These are phyloP conservation scores for Mycetomoellerius zeteki DNA, from an alignment of 1,140 invertebrate species.

Conservation along the genomic window DNA sequence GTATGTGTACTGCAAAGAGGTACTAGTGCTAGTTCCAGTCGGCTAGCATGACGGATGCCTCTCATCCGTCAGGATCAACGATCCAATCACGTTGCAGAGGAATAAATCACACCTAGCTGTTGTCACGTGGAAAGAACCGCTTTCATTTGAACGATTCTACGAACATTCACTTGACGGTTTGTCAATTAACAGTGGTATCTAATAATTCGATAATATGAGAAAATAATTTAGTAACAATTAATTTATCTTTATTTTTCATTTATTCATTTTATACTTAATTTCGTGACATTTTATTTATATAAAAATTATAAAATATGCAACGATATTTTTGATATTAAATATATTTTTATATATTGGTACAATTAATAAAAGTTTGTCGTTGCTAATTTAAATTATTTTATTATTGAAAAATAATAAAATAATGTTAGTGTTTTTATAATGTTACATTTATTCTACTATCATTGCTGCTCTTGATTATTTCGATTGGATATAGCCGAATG, in stretches of 20 bases:
- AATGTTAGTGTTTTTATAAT: too few relatives aligned
- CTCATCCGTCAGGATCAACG: slow-evolving; percentile 73
- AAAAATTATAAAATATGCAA: not conserved
- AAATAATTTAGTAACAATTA: not conserved
- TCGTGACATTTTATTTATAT: not conserved
- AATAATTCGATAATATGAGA: not conserved
- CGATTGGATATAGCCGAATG: not conserved
- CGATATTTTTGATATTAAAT: not conserved
- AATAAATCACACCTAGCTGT: slow-evolving; percentile 69
- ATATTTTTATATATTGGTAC: not conserved
- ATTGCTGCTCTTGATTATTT: not conserved
- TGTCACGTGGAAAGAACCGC: slow-evolving; percentile 64
- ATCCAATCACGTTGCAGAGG: slow-evolving; percentile 72
- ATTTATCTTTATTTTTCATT: not conserved
- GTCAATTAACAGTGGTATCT: slow-evolving; percentile 2
- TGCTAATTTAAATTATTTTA: not conserved
- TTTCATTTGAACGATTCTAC: slow-evolving; percentile 32
- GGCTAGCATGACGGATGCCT: slow-evolving; percentile 64
- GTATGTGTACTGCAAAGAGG: slow-evolving; percentile 45
- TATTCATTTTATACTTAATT: not conserved
- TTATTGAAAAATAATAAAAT: not conserved
- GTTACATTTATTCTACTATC: not conserved
- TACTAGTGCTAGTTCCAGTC: slow-evolving; percentile 31
- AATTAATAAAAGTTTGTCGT: not conserved
- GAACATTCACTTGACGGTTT: not conserved